These are phyloP conservation scores for Elymnias hypermnestra DNA, from an alignment of 1,140 invertebrate genomes.

Conservation along the genomic window DNA sequence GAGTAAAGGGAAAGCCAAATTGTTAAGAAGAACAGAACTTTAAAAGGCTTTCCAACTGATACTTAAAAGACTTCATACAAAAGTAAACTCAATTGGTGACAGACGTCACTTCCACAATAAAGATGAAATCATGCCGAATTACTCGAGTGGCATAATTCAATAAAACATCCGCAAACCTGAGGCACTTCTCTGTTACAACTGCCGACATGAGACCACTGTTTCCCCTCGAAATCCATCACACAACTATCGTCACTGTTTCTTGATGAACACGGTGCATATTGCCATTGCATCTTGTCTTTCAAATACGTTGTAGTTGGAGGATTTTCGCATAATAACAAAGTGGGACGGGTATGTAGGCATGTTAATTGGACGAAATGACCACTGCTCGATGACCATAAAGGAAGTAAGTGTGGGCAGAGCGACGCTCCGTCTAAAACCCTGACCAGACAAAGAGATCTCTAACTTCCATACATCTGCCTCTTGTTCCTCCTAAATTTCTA, in stretches of 20 bases:
- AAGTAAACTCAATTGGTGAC: too few species aligned
- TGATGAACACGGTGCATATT: constrained; percentile 58
- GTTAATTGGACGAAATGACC: constrained; percentile 66
- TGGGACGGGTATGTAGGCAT: constrained; percentile 63
- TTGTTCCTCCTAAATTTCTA: too few species aligned
- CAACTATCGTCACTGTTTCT: too few species aligned
- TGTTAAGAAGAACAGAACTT: too few species aligned
- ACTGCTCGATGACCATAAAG: constrained; percentile 55
- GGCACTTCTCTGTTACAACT: background rate
- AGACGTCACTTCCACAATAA: background rate
- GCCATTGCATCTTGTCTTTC: constrained; percentile 36
- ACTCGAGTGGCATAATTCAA: constrained; percentile 22
- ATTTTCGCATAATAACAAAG: constrained; percentile 64
- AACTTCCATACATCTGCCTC: too few species aligned
- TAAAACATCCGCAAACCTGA: constrained; percentile 18
- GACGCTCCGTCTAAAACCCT: constrained; percentile 54
- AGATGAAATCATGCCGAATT: constrained; percentile 20
- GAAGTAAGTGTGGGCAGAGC: constrained; percentile 54
- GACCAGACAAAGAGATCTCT: constrained; percentile 32
- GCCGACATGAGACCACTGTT: background rate
- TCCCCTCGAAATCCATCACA: too few species aligned
- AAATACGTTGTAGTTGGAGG: constrained; percentile 32
- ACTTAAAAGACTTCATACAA: too few species aligned
- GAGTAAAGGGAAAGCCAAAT: too few species aligned
- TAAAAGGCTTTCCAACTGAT: too few species aligned